These are phyloP conservation scores for Hydropotes inermis DNA, from an alignment of 2,113 vertebrate species.

Conservation along the genomic window DNA sequence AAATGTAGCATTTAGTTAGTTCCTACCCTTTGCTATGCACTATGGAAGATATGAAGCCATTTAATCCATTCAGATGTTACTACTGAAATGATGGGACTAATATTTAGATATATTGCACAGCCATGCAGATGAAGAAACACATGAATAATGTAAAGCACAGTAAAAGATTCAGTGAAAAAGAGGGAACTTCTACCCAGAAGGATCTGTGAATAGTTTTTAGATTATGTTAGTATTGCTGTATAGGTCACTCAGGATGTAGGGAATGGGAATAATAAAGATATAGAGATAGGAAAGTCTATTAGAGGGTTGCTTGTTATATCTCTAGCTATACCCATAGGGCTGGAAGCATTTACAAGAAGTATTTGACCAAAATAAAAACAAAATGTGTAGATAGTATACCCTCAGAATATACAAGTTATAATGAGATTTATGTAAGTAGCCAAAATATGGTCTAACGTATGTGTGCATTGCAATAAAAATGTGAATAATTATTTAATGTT, in stretches of 20 bases:
- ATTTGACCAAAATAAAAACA: background rate
- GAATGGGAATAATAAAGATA: background rate
- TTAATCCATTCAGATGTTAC: background rate
- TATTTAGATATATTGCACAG: background rate
- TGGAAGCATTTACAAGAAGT: background rate
- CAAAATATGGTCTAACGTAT: background rate
- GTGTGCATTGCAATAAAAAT: background rate
- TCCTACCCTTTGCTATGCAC: background rate
- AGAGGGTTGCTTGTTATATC: background rate
- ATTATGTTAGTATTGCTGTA: background rate
- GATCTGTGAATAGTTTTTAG: background rate
- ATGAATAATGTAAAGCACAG: background rate
- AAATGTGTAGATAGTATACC: background rate
- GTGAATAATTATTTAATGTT: background rate
- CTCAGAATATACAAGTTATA: background rate
- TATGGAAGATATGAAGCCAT: background rate
- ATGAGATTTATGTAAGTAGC: background rate
- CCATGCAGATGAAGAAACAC: background rate
- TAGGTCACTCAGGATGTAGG: background rate
- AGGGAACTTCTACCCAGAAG: background rate
- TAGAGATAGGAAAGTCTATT: background rate
- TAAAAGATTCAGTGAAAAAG: background rate
- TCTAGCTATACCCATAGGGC: background rate
- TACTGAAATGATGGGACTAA: background rate
- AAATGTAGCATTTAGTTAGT: background rate